Conservation (phyloP, 2,888 invertebrate genomes). For the Ptychoptera albimana region DNA sequence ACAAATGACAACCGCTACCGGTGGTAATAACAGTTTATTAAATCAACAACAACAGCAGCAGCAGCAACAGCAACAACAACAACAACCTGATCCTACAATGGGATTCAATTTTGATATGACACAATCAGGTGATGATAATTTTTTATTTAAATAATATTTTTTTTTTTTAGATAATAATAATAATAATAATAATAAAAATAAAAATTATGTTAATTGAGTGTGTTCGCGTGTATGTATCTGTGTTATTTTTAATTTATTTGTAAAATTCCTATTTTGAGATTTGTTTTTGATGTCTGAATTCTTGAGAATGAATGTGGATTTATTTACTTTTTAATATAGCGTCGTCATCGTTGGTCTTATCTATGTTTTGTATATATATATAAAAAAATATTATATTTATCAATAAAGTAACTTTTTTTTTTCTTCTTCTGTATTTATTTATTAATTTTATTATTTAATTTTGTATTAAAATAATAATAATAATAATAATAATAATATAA, state of each 20-base stretch:
- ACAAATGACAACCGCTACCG: background rate
- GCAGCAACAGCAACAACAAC: slow-evolving; percentile 11
- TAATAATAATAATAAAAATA: background rate
- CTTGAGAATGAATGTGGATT: too few relatives aligned
- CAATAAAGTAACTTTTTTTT: too few relatives aligned
- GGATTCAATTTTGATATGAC: slow-evolving; percentile 26
- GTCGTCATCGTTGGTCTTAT: too few relatives aligned
- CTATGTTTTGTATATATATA: too few relatives aligned
- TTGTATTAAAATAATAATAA: too few relatives aligned
- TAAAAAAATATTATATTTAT: too few relatives aligned
- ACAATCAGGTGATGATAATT: slow-evolving; percentile 22
- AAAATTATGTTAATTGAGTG: background rate
- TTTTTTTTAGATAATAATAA: background rate
- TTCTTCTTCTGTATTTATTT: too few relatives aligned
- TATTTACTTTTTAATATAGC: too few relatives aligned
- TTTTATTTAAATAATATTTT: background rate
- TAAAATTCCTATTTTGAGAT: background rate
- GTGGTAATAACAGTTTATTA: slow-evolving; percentile 9
- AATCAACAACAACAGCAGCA: slow-evolving; percentile 14
- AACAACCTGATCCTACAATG: slow-evolving; percentile 26
- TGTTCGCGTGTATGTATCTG: background rate
- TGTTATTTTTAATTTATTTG: background rate
- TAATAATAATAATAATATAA: too few relatives aligned
- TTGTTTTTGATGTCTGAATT: too few relatives aligned
- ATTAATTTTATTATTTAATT: too few relatives aligned